A percentile compares a stretch with the other conserved stretches of the same genome.
phyloP scores from a whole-genome alignment of 2,113 vertebrate genomes.

The Notiomystis cincta region DNA sequence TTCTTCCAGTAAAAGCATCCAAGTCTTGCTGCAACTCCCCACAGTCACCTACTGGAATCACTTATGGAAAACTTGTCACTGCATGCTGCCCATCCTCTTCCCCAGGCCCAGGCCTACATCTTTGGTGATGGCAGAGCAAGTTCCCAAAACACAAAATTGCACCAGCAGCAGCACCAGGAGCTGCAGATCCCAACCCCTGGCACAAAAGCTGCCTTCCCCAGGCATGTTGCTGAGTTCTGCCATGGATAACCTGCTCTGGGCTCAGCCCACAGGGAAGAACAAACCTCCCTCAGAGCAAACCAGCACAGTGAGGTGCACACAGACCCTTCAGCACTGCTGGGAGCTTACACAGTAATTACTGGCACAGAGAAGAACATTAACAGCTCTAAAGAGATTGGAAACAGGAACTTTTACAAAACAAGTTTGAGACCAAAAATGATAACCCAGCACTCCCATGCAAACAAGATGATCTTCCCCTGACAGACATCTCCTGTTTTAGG shows the following conservation, averaged over 20 bases:
- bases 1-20: neutral
- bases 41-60: neutral
- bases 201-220: accelerated
- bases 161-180: accelerated
- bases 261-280: neutral
- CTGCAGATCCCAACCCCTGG: neutral
- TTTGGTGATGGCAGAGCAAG: neutral
- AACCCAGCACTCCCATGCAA: neutral
- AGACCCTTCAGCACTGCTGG: neutral
- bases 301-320: neutral
- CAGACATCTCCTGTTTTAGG: neutral
- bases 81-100: neutral
- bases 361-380: accelerated
- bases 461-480: neutral
- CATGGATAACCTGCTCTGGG: neutral
- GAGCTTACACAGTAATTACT: neutral
- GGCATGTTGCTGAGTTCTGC: accelerated
- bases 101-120: neutral
- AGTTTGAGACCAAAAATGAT: neutral
- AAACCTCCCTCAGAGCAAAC: neutral
- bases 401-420: neutral
- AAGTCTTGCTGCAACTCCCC: neutral
- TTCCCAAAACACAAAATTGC: neutral
- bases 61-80: neutral
- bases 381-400: neutral